Percentiles rank a stretch among this genome's conserved stretches.
Conservation (phyloP, 2,888 invertebrate genomes). For the Kryphioiulus occultus region DNA sequence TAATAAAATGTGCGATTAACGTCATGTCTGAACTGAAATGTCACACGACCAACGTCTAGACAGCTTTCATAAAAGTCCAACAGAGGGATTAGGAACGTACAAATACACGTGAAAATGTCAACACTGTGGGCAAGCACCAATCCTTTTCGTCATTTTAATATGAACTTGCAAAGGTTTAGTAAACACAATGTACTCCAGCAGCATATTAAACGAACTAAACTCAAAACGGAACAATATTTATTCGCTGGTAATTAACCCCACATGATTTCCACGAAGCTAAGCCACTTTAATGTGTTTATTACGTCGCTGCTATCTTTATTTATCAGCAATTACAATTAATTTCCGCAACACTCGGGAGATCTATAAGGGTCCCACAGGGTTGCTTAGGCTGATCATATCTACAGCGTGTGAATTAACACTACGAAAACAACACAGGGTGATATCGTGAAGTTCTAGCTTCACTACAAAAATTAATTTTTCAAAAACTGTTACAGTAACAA, state of each 20-base stretch:
- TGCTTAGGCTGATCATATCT: too few species aligned
- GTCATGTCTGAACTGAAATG: neutral
- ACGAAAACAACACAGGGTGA: too few species aligned
- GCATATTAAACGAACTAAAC: neutral
- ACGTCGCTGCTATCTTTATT: neutral
- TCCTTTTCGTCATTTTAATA: neutral
- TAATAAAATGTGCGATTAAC: neutral
- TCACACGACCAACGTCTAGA: slow-evolving; percentile 18
- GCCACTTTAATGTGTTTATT: neutral
- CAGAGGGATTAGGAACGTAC: neutral
- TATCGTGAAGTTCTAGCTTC: too few species aligned
- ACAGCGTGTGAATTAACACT: too few species aligned
- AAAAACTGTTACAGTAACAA: too few species aligned
- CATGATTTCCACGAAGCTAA: neutral
- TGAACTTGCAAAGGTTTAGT: neutral
- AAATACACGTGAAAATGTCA: neutral
- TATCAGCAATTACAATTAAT: slow-evolving; percentile 3
- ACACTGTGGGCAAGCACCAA: neutral
- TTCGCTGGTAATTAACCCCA: neutral
- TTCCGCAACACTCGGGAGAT: neutral
- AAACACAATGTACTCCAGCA: neutral
- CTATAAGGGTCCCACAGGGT: too few species aligned
- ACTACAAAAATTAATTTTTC: too few species aligned
- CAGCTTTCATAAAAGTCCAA: slow-evolving; percentile 4
- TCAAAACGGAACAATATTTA: neutral